Percentiles rank a stretch among this genome's conserved stretches.
Evolutionary conservation across 2,888 invertebrate genomes (phyloP).

Genomic region (Octodonta nipae): DNA sequence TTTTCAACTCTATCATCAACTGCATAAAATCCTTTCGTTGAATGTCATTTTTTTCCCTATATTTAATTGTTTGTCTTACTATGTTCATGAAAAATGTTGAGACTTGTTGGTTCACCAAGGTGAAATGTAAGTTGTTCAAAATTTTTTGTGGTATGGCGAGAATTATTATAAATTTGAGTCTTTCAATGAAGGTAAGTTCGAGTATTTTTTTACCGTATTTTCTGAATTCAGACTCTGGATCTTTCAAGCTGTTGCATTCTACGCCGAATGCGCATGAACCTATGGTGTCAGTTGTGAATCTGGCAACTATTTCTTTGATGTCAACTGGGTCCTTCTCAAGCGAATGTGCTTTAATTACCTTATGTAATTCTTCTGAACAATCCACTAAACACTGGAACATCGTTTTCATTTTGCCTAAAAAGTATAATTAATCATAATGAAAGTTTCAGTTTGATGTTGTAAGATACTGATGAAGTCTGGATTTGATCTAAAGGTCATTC

Average conservation of each 20-base stretch:
- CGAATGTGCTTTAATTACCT: slow-evolving; percentile 31
- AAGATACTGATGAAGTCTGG: too few species aligned
- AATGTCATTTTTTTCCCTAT: slow-evolving; percentile 35
- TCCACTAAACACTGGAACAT: slow-evolving; percentile 46
- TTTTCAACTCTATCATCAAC: slow-evolving; percentile 38
- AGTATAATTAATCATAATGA: too few species aligned
- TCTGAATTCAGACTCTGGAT: slow-evolving; percentile 38
- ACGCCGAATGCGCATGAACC: slow-evolving; percentile 44
- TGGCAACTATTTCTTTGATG: slow-evolving; percentile 37
- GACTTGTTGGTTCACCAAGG: background rate
- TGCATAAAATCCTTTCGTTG: slow-evolving; percentile 42
- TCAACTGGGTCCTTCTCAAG: slow-evolving; percentile 8
- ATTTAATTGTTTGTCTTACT: slow-evolving; percentile 29
- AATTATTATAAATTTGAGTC: background rate
- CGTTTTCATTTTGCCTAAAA: slow-evolving; percentile 43
- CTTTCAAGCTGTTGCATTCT: slow-evolving; percentile 40
- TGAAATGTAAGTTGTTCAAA: slow-evolving; percentile 1
- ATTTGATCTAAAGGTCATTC: too few species aligned
- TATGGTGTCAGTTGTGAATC: slow-evolving; percentile 44
- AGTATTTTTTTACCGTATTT: slow-evolving; percentile 26
- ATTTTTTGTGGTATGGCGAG: background rate
- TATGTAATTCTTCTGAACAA: slow-evolving; percentile 38
- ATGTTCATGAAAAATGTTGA: slow-evolving; percentile 6
- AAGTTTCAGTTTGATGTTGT: too few species aligned
- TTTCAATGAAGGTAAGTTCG: slow-evolving; percentile 10